These are phyloP conservation scores for Actinernus sp. DNA, from an alignment of 92 coral and sea anemone species.

Conservation along the genomic window DNA sequence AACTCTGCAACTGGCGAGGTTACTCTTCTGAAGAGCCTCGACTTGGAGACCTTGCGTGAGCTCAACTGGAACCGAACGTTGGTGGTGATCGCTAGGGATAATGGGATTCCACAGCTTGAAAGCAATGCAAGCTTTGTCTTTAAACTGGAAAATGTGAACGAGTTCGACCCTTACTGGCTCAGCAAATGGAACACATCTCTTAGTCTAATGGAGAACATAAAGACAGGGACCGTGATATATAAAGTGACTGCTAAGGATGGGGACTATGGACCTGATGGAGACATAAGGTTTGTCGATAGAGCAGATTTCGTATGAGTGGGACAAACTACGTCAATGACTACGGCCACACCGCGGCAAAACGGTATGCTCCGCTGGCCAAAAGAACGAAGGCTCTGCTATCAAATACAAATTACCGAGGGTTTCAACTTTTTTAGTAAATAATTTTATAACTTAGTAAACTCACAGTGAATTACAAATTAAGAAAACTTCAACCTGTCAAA, in stretches of 20 bases:
- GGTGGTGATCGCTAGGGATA: conserved; percentile 59
- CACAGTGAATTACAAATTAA: too few species aligned
- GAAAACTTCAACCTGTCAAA: too few species aligned
- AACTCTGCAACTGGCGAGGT: conserved; percentile 58
- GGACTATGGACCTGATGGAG: conserved; percentile 80
- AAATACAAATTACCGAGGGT: too few species aligned
- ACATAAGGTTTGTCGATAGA: conserved; percentile 44
- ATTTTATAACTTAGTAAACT: too few species aligned
- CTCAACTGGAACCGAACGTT: conserved; percentile 65
- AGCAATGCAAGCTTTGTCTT: conserved; percentile 47
- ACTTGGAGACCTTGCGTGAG: conserved; percentile 53
- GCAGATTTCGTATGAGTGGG: too few species aligned
- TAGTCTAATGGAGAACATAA: conserved; percentile 44
- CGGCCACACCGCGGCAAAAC: too few species aligned
- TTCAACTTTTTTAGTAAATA: too few species aligned
- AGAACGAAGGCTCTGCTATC: too few species aligned
- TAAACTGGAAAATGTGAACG: conserved; percentile 57
- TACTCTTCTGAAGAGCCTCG: conserved; percentile 61
- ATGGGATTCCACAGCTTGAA: conserved; percentile 67
- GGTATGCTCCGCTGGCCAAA: too few species aligned
- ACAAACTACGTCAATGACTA: too few species aligned
- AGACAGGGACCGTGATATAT: conserved; percentile 47
- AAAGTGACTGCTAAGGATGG: conserved; percentile 71
- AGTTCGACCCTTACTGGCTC: conserved; percentile 63
- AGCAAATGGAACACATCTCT: conserved; percentile 14